Percentiles rank a stretch among this genome's conserved stretches.
Evolutionary conservation across 2,113 vertebrate species (phyloP).

Genomic region (Tychaedon coryphoeus): DNA sequence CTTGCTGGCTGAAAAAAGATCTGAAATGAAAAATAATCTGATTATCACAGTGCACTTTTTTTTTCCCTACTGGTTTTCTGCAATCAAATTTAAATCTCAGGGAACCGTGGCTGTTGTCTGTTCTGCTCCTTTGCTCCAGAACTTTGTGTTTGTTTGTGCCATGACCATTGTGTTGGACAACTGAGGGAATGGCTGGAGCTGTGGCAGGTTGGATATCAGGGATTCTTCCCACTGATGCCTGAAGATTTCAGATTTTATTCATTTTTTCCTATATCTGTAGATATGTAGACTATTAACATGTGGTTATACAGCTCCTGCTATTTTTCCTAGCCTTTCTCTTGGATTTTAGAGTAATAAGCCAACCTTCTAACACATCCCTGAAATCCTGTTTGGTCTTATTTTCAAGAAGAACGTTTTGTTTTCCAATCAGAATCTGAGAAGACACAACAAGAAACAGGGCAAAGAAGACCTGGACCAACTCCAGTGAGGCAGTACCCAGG

Average conservation of each 20-base stretch:
- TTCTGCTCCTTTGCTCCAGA: background rate
- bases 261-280: background rate
- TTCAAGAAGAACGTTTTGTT: background rate
- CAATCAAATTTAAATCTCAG: background rate
- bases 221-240: background rate
- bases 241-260: background rate
- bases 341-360: background rate
- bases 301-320: background rate
- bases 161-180: background rate
- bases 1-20: background rate
- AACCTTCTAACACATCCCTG: background rate
- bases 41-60: background rate
- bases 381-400: background rate
- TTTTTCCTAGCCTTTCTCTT: background rate
- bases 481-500: background rate
- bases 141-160: background rate
- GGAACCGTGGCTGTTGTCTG: background rate
- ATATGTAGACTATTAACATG: fast-evolving
- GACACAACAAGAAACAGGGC: background rate
- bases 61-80: background rate
- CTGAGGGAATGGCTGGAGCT: background rate
- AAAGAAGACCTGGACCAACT: background rate
- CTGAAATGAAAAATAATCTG: background rate
- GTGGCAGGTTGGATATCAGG: background rate
- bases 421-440: background rate